Evolutionary conservation across 2,888 invertebrate species (phyloP).

Genomic region (Macaria notata): DNA sequence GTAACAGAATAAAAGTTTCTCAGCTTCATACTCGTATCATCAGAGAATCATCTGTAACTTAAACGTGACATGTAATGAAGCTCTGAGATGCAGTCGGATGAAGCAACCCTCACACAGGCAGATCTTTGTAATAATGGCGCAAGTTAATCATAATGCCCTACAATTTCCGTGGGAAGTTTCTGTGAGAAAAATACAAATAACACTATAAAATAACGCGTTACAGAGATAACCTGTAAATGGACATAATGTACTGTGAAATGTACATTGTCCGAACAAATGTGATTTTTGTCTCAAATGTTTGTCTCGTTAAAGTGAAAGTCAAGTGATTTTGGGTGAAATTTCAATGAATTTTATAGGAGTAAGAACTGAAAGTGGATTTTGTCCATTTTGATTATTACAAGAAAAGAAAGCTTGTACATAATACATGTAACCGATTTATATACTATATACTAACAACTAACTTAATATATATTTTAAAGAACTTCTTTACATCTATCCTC

Average conservation of each 20-base stretch:
- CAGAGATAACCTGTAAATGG: constrained; percentile 16
- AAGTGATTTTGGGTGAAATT: constrained; percentile 11
- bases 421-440: too few relatives aligned
- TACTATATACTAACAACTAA: too few relatives aligned
- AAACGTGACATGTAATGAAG: neutral
- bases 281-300: constrained; percentile 22
- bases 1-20: neutral
- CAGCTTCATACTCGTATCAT: neutral
- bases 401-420: too few relatives aligned
- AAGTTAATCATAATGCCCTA: constrained; percentile 52
- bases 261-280: constrained; percentile 13
- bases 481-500: too few relatives aligned
- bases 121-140: constrained; percentile 46
- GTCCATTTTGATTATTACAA: neutral
- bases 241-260: constrained; percentile 17
- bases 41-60: neutral
- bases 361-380: constrained; percentile 5
- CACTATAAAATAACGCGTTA: constrained; percentile 20
- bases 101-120: constrained; percentile 46
- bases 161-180: constrained; percentile 54
- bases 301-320: constrained; percentile 16
- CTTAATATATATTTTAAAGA: too few relatives aligned
- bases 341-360: constrained; percentile 6
- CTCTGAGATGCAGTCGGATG: constrained; percentile 29
- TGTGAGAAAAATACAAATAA: constrained; percentile 44